Conservation (phyloP, 2,113 vertebrate genomes). For the Rhinoptilus africanus region DNA sequence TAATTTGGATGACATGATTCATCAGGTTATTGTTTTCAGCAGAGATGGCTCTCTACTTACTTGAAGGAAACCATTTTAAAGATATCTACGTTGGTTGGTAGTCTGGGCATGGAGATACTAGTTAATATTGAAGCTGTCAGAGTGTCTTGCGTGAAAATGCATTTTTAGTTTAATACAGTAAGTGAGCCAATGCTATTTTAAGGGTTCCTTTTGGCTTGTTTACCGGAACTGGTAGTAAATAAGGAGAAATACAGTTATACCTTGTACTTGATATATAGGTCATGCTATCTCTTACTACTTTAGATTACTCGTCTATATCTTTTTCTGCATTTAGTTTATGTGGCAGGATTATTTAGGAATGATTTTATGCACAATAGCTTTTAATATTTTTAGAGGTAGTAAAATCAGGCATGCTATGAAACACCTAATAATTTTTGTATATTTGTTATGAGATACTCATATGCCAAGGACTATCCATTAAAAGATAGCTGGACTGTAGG, state of each 20-base stretch:
- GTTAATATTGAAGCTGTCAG: not conserved
- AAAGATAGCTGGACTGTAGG: not conserved
- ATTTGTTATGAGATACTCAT: not conserved
- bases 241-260: not conserved
- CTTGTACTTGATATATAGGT: not conserved
- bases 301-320: not conserved
- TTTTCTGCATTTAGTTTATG: not conserved
- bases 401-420: not conserved
- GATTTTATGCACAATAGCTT: not conserved
- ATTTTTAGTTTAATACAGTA: not conserved
- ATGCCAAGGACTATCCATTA: not conserved
- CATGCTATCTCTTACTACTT: not conserved
- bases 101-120: not conserved
- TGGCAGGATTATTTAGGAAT: not conserved
- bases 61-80: not conserved
- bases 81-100: not conserved
- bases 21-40: not conserved
- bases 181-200: not conserved
- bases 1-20: not conserved
- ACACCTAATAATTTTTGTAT: not conserved
- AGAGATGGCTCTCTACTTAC: not conserved
- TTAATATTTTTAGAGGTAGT: not conserved
- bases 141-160: not conserved
- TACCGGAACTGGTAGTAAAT: not conserved
- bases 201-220: not conserved